phyloP scores from a whole-genome alignment of 2,797 vertebrate genomes.

The Fratercula arctica region DNA sequence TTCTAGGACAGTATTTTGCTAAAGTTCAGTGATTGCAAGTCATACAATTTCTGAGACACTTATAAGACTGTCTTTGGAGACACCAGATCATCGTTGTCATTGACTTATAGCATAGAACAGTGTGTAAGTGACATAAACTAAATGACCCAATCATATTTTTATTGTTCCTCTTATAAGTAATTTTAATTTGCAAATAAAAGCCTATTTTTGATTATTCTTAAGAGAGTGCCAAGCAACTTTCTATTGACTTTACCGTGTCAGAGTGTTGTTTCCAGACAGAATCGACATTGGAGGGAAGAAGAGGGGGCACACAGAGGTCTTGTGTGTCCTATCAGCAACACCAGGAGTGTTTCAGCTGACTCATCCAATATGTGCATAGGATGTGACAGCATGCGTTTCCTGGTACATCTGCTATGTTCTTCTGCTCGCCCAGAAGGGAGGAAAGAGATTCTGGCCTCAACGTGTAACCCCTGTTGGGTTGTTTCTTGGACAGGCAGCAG shows the following conservation, averaged over 20 bases:
- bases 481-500: not conserved
- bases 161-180: not conserved
- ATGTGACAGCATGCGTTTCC: not conserved
- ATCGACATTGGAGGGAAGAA: not conserved
- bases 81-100: not conserved
- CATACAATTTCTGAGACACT: not conserved
- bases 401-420: conserved; percentile 32
- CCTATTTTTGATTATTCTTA: not conserved
- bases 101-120: not conserved
- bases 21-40: not conserved
- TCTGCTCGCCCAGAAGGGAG: not conserved
- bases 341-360: not conserved
- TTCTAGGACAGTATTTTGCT: not conserved
- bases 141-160: not conserved
- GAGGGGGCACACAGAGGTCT: not conserved
- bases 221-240: not conserved
- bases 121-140: not conserved
- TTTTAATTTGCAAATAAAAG: not conserved
- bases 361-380: not conserved
- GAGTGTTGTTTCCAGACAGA: not conserved
- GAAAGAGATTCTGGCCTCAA: conserved; percentile 18
- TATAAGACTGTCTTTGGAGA: not conserved
- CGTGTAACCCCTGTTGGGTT: conserved; percentile 25
- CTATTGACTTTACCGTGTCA: not conserved
- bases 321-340: not conserved